Base-by-base conservation (phyloP, 2,888 invertebrate species). In the Ectobius pallidus region DNA sequence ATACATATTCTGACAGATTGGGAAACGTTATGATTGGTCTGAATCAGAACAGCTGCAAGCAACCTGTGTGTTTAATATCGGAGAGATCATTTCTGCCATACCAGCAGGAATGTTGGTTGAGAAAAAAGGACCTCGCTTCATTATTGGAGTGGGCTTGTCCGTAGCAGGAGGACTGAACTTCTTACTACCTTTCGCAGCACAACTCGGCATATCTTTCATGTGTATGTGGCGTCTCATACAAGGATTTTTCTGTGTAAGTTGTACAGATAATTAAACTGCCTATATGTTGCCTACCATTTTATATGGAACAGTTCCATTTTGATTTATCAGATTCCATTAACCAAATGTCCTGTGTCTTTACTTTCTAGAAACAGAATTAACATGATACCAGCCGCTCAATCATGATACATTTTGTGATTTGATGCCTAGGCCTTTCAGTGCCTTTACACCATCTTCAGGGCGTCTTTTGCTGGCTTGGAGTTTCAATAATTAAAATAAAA, bases 201-300 rank as follows among this genome's bases (percentile, higher is more conserved):
- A 46, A 46, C 9, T 46, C n/a, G 46, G 46, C 18, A 46, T 46
- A 4, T 11, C 11, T 4, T n/a, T 46, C 16, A n/a, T 46, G 46
- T n/a, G 18, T n/a, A n/a, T 46, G 11, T 46, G 7, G 7, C 7
- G 46, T 14, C 16, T 46, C 7, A 11, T 46, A 46, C 46, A 46
- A 46, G 46, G 46, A 46, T 46, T 46, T n/a, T 46, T 7, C n/a
- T 46, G 46, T n/a, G 46, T 46, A 46, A 46, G 46, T 46, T 39
- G 14, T n/a, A 46, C 46, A 34, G 6, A 7, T 7, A 7, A 34
- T 34, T 34, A 34, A 7, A 34, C 11, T 6, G 11, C 11, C 34
- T 34, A 34, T 34, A 7, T 34, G 34, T 34, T 34, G 34, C 6
- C 6, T 11, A 7, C 34, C 6, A 7, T 11, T 11, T 34, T 11